Conservation (phyloP, 2,113 vertebrate species). For the Pluvialis apricaria region DNA sequence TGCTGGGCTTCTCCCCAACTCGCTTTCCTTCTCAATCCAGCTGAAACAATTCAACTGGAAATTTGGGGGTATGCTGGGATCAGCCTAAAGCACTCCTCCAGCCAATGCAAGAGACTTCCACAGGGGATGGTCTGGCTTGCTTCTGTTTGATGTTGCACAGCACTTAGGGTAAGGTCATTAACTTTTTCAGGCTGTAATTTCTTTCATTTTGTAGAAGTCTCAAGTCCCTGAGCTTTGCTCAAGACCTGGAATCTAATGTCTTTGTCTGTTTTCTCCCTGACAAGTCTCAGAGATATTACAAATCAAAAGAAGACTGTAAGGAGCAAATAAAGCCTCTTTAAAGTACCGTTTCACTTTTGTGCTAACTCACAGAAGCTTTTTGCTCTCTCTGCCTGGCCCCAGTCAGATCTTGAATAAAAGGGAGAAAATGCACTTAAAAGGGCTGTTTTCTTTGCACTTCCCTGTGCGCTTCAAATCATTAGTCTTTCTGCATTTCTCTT, state of each 20-base stretch:
- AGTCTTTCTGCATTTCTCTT: constrained; percentile 60
- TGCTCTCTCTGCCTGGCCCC: constrained; percentile 38
- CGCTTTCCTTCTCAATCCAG: neutral
- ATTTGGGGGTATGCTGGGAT: neutral
- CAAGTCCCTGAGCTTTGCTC: constrained; percentile 46
- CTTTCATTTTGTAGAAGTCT: constrained; percentile 45
- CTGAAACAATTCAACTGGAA: constrained; percentile 4
- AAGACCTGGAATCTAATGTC: constrained; percentile 25
- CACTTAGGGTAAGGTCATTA: constrained; percentile 7
- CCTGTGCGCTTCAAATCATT: constrained; percentile 47
- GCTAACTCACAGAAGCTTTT: constrained; percentile 53
- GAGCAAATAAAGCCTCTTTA: constrained; percentile 60
- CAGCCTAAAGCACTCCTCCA: neutral
- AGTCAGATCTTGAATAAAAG: constrained; percentile 53
- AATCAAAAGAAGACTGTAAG: constrained; percentile 63
- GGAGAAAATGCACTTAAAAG: constrained; percentile 50
- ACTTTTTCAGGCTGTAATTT: constrained; percentile 22
- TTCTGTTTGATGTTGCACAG: neutral
- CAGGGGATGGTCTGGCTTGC: neutral
- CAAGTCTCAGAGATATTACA: constrained; percentile 62
- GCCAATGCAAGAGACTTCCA: neutral
- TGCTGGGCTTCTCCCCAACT: neutral
- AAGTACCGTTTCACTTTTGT: constrained; percentile 46
- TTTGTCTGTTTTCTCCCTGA: constrained; percentile 58
- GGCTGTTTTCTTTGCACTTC: constrained; percentile 44